Conservation (phyloP, 2,888 invertebrate genomes). For the Gasteruption jaculator region DNA sequence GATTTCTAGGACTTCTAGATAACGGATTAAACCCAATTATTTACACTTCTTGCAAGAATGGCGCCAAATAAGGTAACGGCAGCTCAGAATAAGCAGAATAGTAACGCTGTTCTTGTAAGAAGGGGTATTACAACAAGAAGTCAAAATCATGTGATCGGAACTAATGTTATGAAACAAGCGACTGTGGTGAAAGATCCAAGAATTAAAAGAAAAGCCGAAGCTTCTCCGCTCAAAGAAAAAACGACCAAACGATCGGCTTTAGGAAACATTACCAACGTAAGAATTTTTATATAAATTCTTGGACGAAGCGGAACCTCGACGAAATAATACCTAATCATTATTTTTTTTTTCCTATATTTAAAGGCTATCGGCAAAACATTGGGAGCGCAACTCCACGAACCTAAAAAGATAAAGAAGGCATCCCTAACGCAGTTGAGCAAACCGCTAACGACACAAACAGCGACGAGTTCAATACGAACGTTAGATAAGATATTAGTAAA, state of each 20-base stretch:
- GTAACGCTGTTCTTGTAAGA: conserved; percentile 51
- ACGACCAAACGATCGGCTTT: conserved; percentile 78
- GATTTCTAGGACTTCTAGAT: too few relatives aligned
- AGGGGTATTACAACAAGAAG: conserved; percentile 62
- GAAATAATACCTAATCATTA: conserved; percentile 1
- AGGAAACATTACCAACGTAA: conserved; percentile 79
- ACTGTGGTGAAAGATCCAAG: conserved; percentile 55
- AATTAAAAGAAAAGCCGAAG: conserved; percentile 76
- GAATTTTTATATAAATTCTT: conserved; percentile 17
- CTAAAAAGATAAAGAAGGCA: conserved; percentile 39
- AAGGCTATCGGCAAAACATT: conserved; percentile 45
- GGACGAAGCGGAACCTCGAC: neutral
- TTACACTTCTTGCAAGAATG: too few relatives aligned
- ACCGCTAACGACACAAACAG: conserved; percentile 19
- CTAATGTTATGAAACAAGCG: conserved; percentile 46
- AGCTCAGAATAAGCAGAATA: conserved; percentile 53
- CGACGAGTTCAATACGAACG: conserved; percentile 26
- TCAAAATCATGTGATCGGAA: conserved; percentile 50
- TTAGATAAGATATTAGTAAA: conserved; percentile 31
- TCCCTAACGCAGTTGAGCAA: conserved; percentile 25
- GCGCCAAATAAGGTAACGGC: conserved; percentile 62
- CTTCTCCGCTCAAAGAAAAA: conserved; percentile 72
- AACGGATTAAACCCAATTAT: too few relatives aligned
- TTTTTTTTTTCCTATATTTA: conserved; percentile 9
- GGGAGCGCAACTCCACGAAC: conserved; percentile 35